Evolutionary conservation across 1,140 invertebrate genomes (phyloP).

Genomic region (Capitella teleta): DNA sequence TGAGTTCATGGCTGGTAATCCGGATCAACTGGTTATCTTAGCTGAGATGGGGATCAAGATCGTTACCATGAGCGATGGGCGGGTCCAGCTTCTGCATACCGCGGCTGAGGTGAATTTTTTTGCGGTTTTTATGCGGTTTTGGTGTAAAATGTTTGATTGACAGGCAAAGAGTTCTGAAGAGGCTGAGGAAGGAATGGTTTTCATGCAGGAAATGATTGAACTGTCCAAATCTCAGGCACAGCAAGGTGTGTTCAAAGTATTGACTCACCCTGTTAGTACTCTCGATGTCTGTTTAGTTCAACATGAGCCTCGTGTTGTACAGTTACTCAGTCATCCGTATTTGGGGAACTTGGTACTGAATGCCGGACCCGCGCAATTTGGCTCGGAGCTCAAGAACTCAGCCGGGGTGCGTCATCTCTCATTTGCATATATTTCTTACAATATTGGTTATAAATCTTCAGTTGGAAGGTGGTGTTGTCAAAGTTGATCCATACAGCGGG

Average conservation of each 20-base stretch:
- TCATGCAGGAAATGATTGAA: constrained; percentile 96
- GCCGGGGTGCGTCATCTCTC: constrained; percentile 21
- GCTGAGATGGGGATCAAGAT: constrained; percentile 90
- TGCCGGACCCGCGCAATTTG: constrained; percentile 88
- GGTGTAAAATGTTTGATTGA: constrained; percentile 8
- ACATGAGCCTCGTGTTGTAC: constrained; percentile 34
- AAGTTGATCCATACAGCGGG: constrained; percentile 56
- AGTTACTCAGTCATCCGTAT: constrained; percentile 22
- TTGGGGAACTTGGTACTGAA: constrained; percentile 44
- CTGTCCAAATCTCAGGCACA: constrained; percentile 52
- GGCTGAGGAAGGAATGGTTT: constrained; percentile 81
- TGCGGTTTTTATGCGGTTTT: not conserved
- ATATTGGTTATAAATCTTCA: constrained; percentile 7
- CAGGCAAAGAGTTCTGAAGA: constrained; percentile 72
- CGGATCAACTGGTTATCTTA: constrained; percentile 76
- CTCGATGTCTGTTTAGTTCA: constrained; percentile 18
- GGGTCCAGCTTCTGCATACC: constrained; percentile 75
- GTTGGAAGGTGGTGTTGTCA: constrained; percentile 42
- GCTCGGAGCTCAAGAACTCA: constrained; percentile 52
- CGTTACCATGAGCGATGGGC: constrained; percentile 72
- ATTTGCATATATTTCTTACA: not conserved
- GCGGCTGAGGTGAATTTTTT: constrained; percentile 37
- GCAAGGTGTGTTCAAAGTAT: not conserved
- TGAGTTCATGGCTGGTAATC: constrained; percentile 63
- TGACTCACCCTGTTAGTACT: not conserved